phyloP scores from a whole-genome alignment of 92 coral and sea anemone species.

The Parazoanthus swiftii region DNA sequence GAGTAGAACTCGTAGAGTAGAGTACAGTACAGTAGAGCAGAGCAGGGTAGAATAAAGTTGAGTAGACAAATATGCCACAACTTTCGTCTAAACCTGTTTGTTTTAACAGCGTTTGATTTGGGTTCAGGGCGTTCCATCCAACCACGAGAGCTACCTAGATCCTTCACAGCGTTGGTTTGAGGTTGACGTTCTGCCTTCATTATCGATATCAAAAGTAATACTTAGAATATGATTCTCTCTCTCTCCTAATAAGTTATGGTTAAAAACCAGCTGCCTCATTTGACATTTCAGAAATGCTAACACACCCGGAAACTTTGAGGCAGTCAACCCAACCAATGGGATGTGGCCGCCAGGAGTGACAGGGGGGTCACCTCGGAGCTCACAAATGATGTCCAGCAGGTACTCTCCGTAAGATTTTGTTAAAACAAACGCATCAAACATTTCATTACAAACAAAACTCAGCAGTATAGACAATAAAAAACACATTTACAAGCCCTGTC shows the following conservation, averaged over 20 bases:
- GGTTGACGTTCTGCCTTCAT: too few species aligned
- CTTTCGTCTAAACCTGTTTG: too few species aligned
- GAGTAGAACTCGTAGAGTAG: too few species aligned
- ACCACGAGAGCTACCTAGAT: too few species aligned
- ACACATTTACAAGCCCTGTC: not conserved
- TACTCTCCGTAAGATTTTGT: not conserved
- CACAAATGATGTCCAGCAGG: conserved; percentile 1
- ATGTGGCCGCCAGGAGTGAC: not conserved
- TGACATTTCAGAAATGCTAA: conserved; percentile 50
- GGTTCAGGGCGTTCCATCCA: too few species aligned
- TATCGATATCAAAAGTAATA: too few species aligned
- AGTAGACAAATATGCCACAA: too few species aligned
- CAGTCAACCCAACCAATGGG: conserved; percentile 57
- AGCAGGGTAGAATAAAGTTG: too few species aligned
- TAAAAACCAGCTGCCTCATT: not conserved
- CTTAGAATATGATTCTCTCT: too few species aligned
- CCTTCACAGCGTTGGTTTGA: too few species aligned
- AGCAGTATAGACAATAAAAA: not conserved
- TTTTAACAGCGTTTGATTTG: too few species aligned
- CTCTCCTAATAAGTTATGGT: not conserved
- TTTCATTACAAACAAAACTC: not conserved
- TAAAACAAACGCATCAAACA: not conserved
- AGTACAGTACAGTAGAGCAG: too few species aligned
- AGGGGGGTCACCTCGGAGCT: not conserved
- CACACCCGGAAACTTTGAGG: conserved; percentile 62